Percentiles rank a stretch among this genome's conserved stretches.
Evolutionary conservation across 2,888 invertebrate species (phyloP).

Genomic region (Synergus japonicus): DNA sequence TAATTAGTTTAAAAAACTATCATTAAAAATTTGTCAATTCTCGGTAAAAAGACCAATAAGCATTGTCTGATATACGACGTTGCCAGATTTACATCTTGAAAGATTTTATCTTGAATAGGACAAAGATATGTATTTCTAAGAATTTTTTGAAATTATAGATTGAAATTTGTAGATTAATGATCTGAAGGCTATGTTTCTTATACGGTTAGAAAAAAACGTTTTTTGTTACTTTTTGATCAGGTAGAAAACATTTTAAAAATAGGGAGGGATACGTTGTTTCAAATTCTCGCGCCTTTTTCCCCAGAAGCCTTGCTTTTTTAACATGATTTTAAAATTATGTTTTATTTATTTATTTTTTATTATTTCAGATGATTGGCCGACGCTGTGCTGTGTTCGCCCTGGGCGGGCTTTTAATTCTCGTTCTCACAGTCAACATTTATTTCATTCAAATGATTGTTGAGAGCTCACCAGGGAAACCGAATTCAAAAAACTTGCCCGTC

Average conservation of each 20-base stretch:
- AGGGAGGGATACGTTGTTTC: neutral
- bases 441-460: slow-evolving; percentile 75
- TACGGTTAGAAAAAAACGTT: neutral
- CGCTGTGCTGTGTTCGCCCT: slow-evolving; percentile 71
- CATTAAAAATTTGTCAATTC: neutral
- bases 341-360: neutral
- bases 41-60: neutral
- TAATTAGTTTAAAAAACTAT: slow-evolving; percentile 4
- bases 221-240: neutral
- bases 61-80: neutral
- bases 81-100: neutral
- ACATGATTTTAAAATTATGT: neutral
- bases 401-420: slow-evolving; percentile 72
- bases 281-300: slow-evolving; percentile 36
- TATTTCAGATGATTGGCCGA: slow-evolving; percentile 74
- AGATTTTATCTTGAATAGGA: neutral
- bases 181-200: neutral
- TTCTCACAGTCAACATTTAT: slow-evolving; percentile 73
- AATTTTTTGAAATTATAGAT: neutral
- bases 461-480: slow-evolving; percentile 66
- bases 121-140: neutral
- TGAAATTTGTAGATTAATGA: neutral
- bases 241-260: neutral
- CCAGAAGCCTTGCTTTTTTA: neutral
- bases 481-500: slow-evolving; percentile 58